Evolutionary conservation across 1,140 invertebrate genomes (phyloP).

Genomic region (Nasonia vitripennis): DNA sequence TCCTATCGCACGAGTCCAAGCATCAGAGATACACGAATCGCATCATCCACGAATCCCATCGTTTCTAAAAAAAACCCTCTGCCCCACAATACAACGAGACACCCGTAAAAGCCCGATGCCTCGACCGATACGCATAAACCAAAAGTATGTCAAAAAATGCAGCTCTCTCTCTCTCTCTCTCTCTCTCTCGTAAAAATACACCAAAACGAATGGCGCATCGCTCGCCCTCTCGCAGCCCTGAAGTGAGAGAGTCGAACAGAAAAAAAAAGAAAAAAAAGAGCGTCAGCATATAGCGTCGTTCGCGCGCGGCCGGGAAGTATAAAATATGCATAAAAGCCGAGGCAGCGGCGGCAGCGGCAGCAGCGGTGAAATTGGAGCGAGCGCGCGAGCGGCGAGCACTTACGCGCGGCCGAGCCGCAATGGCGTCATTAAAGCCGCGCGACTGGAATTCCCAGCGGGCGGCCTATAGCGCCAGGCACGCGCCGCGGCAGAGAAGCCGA

Average conservation of each 20-base stretch:
- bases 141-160: not conserved
- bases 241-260: not conserved
- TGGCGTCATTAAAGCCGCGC: constrained; percentile 60
- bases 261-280: not conserved
- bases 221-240: not conserved
- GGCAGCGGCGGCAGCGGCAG: not conserved
- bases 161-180: not conserved
- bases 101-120: not conserved
- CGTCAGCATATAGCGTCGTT: not conserved
- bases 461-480: constrained; percentile 11
- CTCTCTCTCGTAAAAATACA: not conserved
- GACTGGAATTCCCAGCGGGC: constrained; percentile 59
- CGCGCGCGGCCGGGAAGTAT: constrained; percentile 11
- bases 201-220: not conserved
- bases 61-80: not conserved
- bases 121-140: not conserved
- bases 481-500: not conserved
- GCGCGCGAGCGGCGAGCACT: constrained; percentile 25
- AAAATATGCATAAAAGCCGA: constrained; percentile 33
- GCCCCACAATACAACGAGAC: not conserved
- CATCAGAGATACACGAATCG: too few relatives aligned
- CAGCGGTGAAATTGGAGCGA: constrained; percentile 25
- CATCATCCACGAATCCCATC: too few relatives aligned
- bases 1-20: too few relatives aligned
- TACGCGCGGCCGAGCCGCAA: constrained; percentile 42